phyloP scores from a whole-genome alignment of 2,113 vertebrate species.

The Chionis minor region DNA sequence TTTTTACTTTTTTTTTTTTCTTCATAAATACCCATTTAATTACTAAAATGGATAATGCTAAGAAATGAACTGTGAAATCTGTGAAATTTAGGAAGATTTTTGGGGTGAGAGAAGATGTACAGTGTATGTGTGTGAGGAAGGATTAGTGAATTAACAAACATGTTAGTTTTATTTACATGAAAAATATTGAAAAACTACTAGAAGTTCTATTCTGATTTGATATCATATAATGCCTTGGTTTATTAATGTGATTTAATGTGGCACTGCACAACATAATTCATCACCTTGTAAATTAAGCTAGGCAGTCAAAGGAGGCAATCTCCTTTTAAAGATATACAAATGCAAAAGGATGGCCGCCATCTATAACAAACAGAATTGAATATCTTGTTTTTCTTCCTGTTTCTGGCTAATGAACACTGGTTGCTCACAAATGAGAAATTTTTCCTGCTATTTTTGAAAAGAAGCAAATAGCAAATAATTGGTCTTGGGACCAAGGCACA shows the following conservation, averaged over 20 bases:
- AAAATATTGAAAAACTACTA: neutral
- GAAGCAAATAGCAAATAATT: neutral
- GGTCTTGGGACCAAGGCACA: neutral
- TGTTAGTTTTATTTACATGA: neutral
- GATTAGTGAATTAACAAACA: neutral
- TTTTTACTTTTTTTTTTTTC: neutral
- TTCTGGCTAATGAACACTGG: neutral
- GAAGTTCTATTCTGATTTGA: neutral
- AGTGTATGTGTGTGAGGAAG: neutral
- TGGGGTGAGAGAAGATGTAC: neutral
- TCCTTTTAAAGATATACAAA: neutral
- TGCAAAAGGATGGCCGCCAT: neutral
- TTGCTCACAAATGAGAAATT: slow-evolving; percentile 3
- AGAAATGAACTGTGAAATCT: neutral
- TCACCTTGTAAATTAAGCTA: neutral
- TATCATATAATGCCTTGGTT: neutral
- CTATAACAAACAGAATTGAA: neutral
- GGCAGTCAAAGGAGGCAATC: neutral
- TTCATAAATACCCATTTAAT: neutral
- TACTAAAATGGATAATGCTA: neutral
- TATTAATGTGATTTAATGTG: neutral
- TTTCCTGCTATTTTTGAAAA: neutral
- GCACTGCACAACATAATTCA: neutral
- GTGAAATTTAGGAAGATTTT: neutral
- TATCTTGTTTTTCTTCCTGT: neutral